Evolutionary conservation across 2,888 invertebrate species (phyloP).

Genomic region (Nomada ferruginata): DNA sequence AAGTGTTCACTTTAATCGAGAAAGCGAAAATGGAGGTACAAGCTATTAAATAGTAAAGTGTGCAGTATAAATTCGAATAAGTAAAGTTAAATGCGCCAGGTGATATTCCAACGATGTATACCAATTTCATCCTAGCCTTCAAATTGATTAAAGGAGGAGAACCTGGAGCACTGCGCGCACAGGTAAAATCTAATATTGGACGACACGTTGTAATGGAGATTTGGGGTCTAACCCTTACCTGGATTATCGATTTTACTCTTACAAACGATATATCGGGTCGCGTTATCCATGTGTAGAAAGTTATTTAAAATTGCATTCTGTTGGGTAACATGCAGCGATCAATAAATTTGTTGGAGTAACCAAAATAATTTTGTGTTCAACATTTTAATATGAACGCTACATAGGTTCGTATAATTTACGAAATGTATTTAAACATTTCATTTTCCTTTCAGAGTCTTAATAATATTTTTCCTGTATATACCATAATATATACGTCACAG

Average conservation of each 20-base stretch:
- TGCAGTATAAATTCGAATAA: too few species aligned
- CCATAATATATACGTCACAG: too few species aligned
- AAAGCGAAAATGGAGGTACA: too few species aligned
- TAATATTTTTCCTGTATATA: too few species aligned
- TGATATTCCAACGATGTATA: background rate
- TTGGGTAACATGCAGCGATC: background rate
- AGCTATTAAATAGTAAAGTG: too few species aligned
- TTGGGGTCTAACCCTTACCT: conserved; percentile 38
- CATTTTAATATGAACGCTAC: too few species aligned
- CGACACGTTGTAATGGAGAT: conserved; percentile 34
- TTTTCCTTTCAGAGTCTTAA: too few species aligned
- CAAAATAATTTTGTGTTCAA: too few species aligned
- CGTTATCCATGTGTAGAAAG: conserved; percentile 3
- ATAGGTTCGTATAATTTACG: too few species aligned
- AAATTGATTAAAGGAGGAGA: conserved; percentile 23
- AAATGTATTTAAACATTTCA: too few species aligned
- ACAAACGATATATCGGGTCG: conserved; percentile 14
- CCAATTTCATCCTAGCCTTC: conserved; percentile 16
- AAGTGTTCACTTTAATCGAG: too few species aligned
- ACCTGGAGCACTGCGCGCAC: background rate
- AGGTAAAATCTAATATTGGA: conserved; percentile 45
- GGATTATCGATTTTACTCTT: conserved; percentile 38
- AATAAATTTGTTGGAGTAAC: too few species aligned
- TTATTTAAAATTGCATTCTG: conserved; percentile 14
- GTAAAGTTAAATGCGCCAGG: background rate